Evolutionary conservation across 2,888 invertebrate species (phyloP).

Genomic region (Protonemura montana): DNA sequence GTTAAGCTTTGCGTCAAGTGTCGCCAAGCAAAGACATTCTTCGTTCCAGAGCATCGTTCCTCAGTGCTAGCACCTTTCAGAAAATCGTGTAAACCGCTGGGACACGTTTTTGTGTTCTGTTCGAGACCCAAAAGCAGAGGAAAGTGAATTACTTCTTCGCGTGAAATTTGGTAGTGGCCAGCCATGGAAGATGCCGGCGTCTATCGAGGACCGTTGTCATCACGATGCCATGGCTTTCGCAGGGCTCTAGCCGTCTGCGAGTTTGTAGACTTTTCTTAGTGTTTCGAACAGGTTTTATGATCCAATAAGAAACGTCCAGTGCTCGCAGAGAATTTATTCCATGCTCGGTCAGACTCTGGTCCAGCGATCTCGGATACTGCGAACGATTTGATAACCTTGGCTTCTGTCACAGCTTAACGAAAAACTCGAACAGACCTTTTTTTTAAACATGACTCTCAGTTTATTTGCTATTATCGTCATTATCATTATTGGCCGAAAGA

Average conservation of each 20-base stretch:
- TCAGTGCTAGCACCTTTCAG: not conserved
- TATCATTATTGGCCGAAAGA: not conserved
- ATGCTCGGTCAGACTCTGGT: slow-evolving; percentile 25
- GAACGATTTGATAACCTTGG: slow-evolving; percentile 22
- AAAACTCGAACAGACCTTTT: slow-evolving; percentile 20
- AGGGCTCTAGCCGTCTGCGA: not conserved
- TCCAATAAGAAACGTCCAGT: slow-evolving; percentile 8
- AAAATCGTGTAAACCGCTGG: not conserved
- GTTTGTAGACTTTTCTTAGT: not conserved
- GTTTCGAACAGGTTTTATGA: slow-evolving; percentile 18
- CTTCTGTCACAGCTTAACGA: slow-evolving; percentile 16
- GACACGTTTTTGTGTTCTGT: not conserved
- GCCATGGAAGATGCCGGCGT: not conserved
- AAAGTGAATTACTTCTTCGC: not conserved
- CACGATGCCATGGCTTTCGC: not conserved
- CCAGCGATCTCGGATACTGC: not conserved
- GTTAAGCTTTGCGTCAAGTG: not conserved
- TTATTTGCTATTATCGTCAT: slow-evolving; percentile 25
- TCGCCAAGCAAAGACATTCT: not conserved
- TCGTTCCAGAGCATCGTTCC: not conserved
- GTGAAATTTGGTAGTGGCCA: not conserved
- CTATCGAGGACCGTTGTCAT: not conserved
- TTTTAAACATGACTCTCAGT: slow-evolving; percentile 13
- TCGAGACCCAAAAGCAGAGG: not conserved
- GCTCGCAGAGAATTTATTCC: not conserved